Percentiles rank a stretch among this genome's conserved stretches.
These are phyloP conservation scores for Pelochelys cantorii DNA, from an alignment of 2,797 vertebrate genomes.

Conservation along the genomic window DNA sequence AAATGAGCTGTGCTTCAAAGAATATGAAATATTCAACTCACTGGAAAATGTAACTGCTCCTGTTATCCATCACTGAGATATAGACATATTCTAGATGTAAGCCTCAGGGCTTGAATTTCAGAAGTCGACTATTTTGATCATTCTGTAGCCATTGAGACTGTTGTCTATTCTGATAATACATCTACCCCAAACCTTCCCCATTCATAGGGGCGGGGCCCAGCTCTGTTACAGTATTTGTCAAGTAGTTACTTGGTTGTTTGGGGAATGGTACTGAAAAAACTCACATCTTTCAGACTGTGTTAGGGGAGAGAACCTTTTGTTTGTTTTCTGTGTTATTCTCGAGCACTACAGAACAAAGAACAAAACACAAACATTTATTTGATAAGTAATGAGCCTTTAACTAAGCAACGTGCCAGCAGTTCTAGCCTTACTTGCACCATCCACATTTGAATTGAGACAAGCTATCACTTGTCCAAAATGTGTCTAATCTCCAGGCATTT, in stretches of 20 bases:
- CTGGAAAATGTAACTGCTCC: background rate
- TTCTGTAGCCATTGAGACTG: background rate
- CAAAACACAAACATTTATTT: background rate
- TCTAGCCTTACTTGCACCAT: background rate
- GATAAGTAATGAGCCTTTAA: background rate
- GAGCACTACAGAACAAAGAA: background rate
- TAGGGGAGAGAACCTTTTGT: background rate
- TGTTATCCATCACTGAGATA: background rate
- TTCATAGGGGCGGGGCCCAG: background rate
- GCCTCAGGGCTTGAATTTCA: background rate
- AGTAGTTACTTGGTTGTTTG: background rate
- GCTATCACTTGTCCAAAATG: background rate
- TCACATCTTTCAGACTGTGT: background rate
- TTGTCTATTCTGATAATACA: background rate
- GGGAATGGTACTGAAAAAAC: background rate
- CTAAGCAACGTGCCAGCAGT: background rate
- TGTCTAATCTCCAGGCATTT: background rate
- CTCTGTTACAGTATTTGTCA: background rate
- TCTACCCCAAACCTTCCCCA: background rate
- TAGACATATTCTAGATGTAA: background rate
- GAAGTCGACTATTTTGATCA: background rate
- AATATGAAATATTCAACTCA: background rate
- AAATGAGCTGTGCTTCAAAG: background rate
- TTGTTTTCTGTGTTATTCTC: background rate
- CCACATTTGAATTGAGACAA: background rate